Evolutionary conservation across 2,113 vertebrate genomes (phyloP).

Genomic region (Hoplias malabaricus): DNA sequence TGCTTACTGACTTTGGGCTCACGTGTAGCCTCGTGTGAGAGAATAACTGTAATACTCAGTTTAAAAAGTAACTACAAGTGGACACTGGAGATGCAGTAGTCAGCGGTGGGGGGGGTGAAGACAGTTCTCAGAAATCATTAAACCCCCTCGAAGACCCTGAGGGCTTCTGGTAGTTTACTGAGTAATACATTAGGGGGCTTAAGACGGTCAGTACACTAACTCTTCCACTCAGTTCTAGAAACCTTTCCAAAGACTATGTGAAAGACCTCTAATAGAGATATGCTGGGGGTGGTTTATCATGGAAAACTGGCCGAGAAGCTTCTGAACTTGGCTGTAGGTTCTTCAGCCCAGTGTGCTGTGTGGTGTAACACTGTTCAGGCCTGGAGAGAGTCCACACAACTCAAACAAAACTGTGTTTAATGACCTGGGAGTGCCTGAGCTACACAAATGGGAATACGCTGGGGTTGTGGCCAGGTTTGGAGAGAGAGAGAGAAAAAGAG

Average conservation of each 20-base stretch:
- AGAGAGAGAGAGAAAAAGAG: constrained; percentile 29
- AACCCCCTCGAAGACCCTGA: too few species aligned
- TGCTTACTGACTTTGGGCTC: too few species aligned
- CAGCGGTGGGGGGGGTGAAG: too few species aligned
- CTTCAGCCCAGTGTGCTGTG: neutral
- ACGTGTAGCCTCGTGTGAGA: too few species aligned
- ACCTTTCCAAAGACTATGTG: neutral
- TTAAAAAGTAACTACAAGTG: too few species aligned
- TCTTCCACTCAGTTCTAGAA: too few species aligned
- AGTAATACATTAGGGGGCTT: neutral
- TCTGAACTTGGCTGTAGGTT: constrained; percentile 24
- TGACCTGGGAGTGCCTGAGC: constrained; percentile 10
- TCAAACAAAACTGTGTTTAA: constrained; percentile 20
- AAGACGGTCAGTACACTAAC: neutral
- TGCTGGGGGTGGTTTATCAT: neutral
- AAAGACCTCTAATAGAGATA: neutral
- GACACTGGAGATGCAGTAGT: too few species aligned
- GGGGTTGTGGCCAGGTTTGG: constrained; percentile 35
- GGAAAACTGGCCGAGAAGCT: constrained; percentile 13
- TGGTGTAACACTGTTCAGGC: constrained; percentile 25
- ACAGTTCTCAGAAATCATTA: too few species aligned
- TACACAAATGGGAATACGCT: neutral
- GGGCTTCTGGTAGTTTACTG: neutral
- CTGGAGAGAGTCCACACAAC: neutral
- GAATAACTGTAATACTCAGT: too few species aligned